A percentile compares a stretch with the other conserved stretches of the same genome.
phyloP scores from a whole-genome alignment of 2,113 vertebrate genomes.

The Labeo catla region DNA sequence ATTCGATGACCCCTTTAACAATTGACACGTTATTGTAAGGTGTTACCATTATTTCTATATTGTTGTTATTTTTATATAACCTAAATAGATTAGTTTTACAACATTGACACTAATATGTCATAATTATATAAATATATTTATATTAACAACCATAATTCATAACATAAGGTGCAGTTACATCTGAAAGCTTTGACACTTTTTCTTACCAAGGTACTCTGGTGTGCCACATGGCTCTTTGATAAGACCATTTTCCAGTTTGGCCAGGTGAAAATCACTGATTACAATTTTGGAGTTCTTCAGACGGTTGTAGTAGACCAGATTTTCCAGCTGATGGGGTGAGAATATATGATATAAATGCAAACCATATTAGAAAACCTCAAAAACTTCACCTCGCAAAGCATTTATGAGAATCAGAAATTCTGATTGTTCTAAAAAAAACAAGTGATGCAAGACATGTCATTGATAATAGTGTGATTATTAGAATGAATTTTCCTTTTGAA shows the following conservation, averaged over 20 bases:
- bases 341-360: not conserved
- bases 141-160: not conserved
- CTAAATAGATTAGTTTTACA: too few relatives aligned
- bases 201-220: slow-evolving; percentile 94
- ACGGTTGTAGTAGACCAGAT: slow-evolving; percentile 96
- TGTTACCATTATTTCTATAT: not conserved
- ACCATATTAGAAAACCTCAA: not conserved
- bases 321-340: slow-evolving; percentile 85
- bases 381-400: not conserved
- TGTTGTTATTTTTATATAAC: not conserved
- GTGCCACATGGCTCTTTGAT: slow-evolving; percentile 98
- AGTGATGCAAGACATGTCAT: not conserved
- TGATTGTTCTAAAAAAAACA: not conserved
- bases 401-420: not conserved
- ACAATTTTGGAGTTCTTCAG: slow-evolving; percentile 99
- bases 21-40: too few relatives aligned
- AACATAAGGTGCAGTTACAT: not conserved
- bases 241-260: slow-evolving; percentile 95
- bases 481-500: not conserved
- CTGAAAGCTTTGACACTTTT: not conserved
- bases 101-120: not conserved
- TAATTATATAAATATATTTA: not conserved
- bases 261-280: slow-evolving; percentile 97
- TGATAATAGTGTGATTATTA: not conserved
- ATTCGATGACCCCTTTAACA: too few relatives aligned